phyloP scores from a whole-genome alignment of 2,113 vertebrate species.

The Pterocles orientalis region DNA sequence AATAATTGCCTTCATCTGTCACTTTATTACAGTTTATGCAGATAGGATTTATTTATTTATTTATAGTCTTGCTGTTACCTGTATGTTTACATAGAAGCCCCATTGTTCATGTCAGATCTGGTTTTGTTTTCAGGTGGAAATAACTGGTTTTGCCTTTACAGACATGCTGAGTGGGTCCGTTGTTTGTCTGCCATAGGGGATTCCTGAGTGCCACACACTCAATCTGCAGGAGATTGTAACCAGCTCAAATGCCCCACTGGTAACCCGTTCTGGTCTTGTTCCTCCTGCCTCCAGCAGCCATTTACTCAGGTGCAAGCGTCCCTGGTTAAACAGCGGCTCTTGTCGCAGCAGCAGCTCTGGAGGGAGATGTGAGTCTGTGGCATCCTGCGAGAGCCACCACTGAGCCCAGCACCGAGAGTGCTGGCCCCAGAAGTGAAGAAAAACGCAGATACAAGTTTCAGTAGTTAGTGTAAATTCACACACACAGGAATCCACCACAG shows the following conservation, averaged over 20 bases:
- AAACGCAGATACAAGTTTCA: background rate
- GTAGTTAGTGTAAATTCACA: background rate
- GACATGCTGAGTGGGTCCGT: accelerated
- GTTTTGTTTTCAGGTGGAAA: background rate
- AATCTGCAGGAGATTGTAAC: background rate
- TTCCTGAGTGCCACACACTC: background rate
- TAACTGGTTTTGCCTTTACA: background rate
- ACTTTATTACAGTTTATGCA: background rate
- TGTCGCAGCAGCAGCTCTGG: background rate
- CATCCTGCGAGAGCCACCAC: background rate
- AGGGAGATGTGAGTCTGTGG: background rate
- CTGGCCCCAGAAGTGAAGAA: background rate
- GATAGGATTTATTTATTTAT: background rate
- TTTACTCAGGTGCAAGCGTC: background rate
- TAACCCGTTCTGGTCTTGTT: background rate
- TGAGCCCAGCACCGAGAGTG: accelerated
- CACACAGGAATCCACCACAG: background rate
- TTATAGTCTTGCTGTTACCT: background rate
- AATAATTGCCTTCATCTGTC: background rate
- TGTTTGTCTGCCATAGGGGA: background rate
- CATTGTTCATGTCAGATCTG: background rate
- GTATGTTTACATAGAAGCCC: background rate
- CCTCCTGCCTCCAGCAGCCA: background rate
- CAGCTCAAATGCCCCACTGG: background rate
- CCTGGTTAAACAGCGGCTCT: background rate